Conservation (phyloP, 2,797 vertebrate genomes). For the Diceros bicornis region DNA sequence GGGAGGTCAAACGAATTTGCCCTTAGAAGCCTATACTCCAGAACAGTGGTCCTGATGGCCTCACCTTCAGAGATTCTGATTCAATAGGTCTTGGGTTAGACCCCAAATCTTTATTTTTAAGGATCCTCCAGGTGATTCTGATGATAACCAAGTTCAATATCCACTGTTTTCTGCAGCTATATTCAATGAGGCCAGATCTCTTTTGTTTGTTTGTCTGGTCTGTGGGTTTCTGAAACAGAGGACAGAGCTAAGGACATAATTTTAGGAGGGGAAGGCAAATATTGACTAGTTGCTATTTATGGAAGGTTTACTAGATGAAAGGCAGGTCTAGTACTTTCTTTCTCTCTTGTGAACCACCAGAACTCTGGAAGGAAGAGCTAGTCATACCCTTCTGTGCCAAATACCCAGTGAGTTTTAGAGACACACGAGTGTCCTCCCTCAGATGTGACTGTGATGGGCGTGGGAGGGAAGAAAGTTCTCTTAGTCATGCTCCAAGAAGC, state of each 20-base stretch:
- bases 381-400: not conserved
- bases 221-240: slow-evolving; percentile 9
- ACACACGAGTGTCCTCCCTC: not conserved
- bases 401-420: not conserved
- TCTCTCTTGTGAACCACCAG: not conserved
- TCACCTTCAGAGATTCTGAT: slow-evolving; percentile 5
- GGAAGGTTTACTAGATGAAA: not conserved
- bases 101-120: not conserved
- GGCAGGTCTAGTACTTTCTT: not conserved
- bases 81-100: not conserved
- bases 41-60: not conserved
- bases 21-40: not conserved
- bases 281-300: not conserved
- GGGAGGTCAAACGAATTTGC: not conserved
- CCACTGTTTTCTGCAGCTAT: not conserved
- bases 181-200: not conserved
- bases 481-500: not conserved
- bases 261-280: not conserved
- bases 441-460: not conserved
- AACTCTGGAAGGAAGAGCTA: slow-evolving; percentile 8
- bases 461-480: not conserved
- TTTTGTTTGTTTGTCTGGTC: not conserved
- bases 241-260: not conserved
- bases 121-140: not conserved
- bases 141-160: not conserved